Conservation (phyloP, 2,888 invertebrate species). For the Epinotia bilunana region DNA sequence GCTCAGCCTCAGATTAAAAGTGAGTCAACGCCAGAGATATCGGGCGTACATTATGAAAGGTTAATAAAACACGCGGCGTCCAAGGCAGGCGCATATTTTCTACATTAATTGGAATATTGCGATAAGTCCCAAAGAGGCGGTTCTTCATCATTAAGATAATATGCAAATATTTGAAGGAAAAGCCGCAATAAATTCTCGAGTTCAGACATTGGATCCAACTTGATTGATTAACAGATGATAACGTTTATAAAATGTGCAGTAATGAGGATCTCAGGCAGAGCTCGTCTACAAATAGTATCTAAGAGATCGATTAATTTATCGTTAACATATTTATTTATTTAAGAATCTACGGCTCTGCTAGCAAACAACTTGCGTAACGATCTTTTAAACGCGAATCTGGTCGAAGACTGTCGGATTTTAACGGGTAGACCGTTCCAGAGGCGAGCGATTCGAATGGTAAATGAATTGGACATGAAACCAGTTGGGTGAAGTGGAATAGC, state of each 20-base stretch:
- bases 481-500: too few relatives aligned
- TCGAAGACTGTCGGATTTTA: too few relatives aligned
- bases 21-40: conserved; percentile 69
- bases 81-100: conserved; percentile 68
- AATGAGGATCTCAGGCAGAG: conserved; percentile 50
- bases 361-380: too few relatives aligned
- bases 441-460: too few relatives aligned
- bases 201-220: conserved; percentile 60
- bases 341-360: too few relatives aligned
- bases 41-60: conserved; percentile 70
- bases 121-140: conserved; percentile 70
- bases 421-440: too few relatives aligned
- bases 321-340: too few relatives aligned
- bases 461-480: too few relatives aligned
- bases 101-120: conserved; percentile 78
- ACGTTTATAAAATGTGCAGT: conserved; percentile 57
- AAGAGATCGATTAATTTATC: background rate
- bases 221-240: conserved; percentile 72
- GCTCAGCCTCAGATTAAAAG: conserved; percentile 67
- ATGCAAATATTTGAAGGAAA: conserved; percentile 70
- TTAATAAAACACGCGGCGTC: conserved; percentile 71
- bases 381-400: too few relatives aligned
- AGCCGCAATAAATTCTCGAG: conserved; percentile 64
- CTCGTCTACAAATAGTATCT: conserved; percentile 13
- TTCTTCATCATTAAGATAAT: conserved; percentile 78